These are phyloP conservation scores for Petaurus breviceps DNA, from an alignment of 2,113 vertebrate genomes.

Conservation along the genomic window DNA sequence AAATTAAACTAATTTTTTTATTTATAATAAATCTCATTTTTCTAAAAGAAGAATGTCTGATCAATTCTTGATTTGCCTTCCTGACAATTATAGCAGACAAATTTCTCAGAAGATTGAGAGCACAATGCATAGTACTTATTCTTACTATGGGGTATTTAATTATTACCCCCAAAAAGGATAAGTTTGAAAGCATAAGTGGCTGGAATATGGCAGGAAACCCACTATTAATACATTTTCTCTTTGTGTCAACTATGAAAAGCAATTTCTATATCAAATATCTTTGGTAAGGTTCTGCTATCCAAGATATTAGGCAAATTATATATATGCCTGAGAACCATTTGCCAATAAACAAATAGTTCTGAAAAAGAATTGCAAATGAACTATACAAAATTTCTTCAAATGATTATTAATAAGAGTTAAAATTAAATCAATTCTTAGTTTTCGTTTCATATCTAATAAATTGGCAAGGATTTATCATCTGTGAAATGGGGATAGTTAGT, in stretches of 20 bases:
- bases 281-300: background rate
- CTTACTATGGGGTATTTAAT: background rate
- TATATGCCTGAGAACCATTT: background rate
- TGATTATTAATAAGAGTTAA: background rate
- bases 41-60: background rate
- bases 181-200: background rate
- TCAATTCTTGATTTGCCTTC: background rate
- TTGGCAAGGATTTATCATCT: background rate
- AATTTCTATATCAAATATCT: background rate
- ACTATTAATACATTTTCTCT: background rate
- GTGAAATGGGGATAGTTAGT: background rate
- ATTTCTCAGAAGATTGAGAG: background rate
- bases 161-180: background rate
- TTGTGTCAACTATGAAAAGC: background rate
- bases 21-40: background rate
- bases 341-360: background rate
- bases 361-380: background rate
- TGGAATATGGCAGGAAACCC: background rate
- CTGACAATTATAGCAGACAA: background rate
- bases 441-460: background rate
- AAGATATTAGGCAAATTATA: background rate
- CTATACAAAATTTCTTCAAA: background rate
- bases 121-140: background rate
- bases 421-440: background rate
- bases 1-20: background rate